phyloP scores from a whole-genome alignment of 2,797 vertebrate genomes.

The Pelochelys cantorii region DNA sequence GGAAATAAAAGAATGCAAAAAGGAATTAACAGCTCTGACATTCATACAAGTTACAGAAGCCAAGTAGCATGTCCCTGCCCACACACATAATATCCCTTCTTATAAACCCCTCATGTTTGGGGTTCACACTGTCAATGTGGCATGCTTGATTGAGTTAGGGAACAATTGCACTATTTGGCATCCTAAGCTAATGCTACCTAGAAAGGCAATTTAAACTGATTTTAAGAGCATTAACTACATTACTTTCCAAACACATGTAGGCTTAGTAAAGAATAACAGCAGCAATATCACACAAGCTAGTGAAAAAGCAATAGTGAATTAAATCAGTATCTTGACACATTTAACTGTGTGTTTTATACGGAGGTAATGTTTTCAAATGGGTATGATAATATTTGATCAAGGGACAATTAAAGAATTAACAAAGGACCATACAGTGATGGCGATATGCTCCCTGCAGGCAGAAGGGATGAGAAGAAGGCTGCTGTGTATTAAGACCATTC shows the following conservation, averaged over 20 bases:
- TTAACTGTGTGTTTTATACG: neutral
- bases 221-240: neutral
- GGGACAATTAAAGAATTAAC: neutral
- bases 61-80: neutral
- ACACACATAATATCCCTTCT: neutral
- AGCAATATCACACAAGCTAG: neutral
- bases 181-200: neutral
- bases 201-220: neutral
- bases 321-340: neutral
- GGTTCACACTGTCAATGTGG: neutral
- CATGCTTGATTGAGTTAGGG: neutral
- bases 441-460: neutral
- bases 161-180: neutral
- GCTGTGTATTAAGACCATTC: neutral
- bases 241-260: neutral
- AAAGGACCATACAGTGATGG: neutral
- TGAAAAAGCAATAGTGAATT: neutral
- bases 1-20: neutral
- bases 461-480: neutral
- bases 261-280: neutral
- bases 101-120: neutral
- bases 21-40: neutral
- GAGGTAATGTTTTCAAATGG: neutral
- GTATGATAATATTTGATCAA: neutral
- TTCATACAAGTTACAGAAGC: neutral